These are phyloP conservation scores for Mormyrops attenuatus DNA, from an alignment of 2,797 vertebrate genomes.

Conservation along the genomic window DNA sequence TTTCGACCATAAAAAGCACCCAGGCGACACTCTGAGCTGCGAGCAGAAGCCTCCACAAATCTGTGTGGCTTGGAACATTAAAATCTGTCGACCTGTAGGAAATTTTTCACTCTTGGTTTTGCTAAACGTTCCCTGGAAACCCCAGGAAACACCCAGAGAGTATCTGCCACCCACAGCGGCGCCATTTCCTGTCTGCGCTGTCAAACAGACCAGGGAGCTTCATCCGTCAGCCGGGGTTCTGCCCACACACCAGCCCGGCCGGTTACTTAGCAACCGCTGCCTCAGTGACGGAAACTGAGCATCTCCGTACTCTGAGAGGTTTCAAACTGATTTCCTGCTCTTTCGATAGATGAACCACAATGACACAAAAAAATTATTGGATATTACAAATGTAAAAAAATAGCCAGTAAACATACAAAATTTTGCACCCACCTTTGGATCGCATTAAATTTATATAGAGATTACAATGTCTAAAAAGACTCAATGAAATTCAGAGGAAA, in stretches of 20 bases:
- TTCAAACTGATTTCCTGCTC: not conserved
- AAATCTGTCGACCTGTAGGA: not conserved
- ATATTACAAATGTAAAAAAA: not conserved
- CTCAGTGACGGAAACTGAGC: not conserved
- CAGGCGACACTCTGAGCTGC: not conserved
- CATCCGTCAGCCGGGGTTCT: not conserved
- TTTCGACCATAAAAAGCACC: not conserved
- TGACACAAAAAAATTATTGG: not conserved
- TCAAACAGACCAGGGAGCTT: not conserved
- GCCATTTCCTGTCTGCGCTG: not conserved
- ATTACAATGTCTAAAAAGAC: not conserved
- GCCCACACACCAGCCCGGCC: not conserved
- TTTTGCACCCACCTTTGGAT: not conserved
- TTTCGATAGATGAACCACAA: not conserved
- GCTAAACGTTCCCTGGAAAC: not conserved
- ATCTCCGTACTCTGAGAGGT: not conserved
- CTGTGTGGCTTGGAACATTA: not conserved
- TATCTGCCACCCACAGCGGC: not conserved
- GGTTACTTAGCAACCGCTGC: not conserved
- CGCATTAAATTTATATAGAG: not conserved
- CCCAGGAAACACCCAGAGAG: not conserved
- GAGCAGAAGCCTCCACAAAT: not conserved
- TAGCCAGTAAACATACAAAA: not conserved
- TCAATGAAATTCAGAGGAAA: not conserved
- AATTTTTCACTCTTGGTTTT: not conserved